A percentile compares a stretch with the other conserved stretches of the same genome.
phyloP scores from a whole-genome alignment of 2,888 invertebrate genomes.

The Ophonus ardosiacus region DNA sequence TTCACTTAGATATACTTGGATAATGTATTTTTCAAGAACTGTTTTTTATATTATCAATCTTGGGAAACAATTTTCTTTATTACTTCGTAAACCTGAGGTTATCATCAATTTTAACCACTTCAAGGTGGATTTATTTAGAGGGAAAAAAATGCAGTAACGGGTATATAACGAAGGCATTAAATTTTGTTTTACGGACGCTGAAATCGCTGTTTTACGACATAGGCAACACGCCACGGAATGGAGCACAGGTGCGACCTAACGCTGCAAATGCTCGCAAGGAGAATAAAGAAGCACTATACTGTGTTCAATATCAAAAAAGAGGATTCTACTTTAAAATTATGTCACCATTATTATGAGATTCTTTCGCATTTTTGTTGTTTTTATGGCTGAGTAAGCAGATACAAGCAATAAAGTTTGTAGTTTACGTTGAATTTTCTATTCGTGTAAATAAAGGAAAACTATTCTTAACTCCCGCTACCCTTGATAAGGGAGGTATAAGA shows the following conservation, averaged over 20 bases:
- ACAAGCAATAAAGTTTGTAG: too few relatives aligned
- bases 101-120: slow-evolving; percentile 47
- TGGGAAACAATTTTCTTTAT: slow-evolving; percentile 53
- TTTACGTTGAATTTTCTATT: too few relatives aligned
- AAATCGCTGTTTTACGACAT: slow-evolving; percentile 48
- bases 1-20: not conserved
- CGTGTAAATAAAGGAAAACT: too few relatives aligned
- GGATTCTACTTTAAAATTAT: too few relatives aligned
- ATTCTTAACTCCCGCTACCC: too few relatives aligned
- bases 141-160: slow-evolving; percentile 32
- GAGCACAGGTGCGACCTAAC: slow-evolving; percentile 25
- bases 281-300: not conserved
- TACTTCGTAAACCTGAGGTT: slow-evolving; percentile 24
- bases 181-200: slow-evolving; percentile 50
- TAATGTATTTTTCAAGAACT: slow-evolving; percentile 20
- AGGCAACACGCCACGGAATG: not conserved
- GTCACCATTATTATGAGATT: too few relatives aligned
- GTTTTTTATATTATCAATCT: slow-evolving; percentile 46
- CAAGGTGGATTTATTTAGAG: slow-evolving; percentile 50
- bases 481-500: too few relatives aligned
- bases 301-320: not conserved
- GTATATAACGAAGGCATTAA: slow-evolving; percentile 50
- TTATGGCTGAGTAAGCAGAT: too few relatives aligned
- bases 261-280: not conserved
- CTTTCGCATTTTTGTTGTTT: too few relatives aligned